Evolutionary conservation across 1,140 invertebrate species (phyloP).

Genomic region (Leptonema lineaticorne): DNA sequence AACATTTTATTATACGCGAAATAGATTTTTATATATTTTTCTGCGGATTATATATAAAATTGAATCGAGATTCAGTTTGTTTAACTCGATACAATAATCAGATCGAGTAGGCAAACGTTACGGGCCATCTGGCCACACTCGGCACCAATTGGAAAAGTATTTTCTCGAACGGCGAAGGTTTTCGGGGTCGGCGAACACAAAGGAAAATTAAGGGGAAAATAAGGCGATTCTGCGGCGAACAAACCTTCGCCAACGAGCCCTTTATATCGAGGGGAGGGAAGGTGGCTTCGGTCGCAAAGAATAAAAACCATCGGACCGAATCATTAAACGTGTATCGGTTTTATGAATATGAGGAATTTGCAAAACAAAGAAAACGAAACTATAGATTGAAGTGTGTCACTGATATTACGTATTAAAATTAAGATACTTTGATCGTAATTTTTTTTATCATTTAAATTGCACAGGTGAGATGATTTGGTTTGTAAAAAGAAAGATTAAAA

Average conservation of each 20-base stretch:
- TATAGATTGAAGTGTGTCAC: too few relatives aligned
- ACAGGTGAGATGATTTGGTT: too few relatives aligned
- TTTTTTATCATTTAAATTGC: too few relatives aligned
- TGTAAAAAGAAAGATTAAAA: too few relatives aligned
- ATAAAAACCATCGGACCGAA: conserved; percentile 10
- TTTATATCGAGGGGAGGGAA: not conserved
- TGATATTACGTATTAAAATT: too few relatives aligned
- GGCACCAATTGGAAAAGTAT: conserved; percentile 18
- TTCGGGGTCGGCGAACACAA: not conserved
- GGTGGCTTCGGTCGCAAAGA: not conserved
- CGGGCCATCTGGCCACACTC: conserved; percentile 16
- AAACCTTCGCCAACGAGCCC: not conserved
- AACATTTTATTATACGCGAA: too few relatives aligned
- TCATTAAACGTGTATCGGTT: too few relatives aligned
- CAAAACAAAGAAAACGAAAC: too few relatives aligned
- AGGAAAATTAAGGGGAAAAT: conserved; percentile 15
- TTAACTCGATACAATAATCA: not conserved
- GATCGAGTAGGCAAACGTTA: not conserved
- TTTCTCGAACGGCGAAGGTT: not conserved
- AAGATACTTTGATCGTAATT: too few relatives aligned
- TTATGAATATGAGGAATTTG: too few relatives aligned
- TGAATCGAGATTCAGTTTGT: not conserved
- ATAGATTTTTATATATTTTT: too few relatives aligned
- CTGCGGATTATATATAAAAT: not conserved
- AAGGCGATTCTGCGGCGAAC: conserved; percentile 10